These are phyloP conservation scores for Aplysina aerophoba DNA, from an alignment of 37 sponge, comb jelly and placozoan species.

Conservation along the genomic window DNA sequence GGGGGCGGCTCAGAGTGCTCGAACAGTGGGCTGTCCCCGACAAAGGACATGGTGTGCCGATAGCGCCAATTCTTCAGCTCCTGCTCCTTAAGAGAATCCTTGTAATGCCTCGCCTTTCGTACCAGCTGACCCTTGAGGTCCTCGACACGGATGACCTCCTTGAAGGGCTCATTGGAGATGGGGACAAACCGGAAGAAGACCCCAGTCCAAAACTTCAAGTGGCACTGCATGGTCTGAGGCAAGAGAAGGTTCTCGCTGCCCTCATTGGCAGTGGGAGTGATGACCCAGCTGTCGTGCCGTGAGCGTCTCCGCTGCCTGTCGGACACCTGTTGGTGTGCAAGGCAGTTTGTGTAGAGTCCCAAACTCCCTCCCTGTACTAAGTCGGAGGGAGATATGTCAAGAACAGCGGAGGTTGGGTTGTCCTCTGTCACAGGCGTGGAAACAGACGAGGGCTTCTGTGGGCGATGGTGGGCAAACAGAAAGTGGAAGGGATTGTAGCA, in stretches of 20 bases:
- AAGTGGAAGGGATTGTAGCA: slow-evolving; percentile 79
- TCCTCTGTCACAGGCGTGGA: background rate
- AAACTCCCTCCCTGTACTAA: background rate
- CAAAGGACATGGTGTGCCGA: slow-evolving; percentile 29
- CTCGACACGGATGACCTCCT: slow-evolving; percentile 15
- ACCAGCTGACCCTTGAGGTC: slow-evolving; percentile 61
- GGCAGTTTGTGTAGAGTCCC: slow-evolving; percentile 17
- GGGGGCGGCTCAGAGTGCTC: too few relatives aligned
- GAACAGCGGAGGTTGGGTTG: background rate
- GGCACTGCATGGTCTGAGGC: slow-evolving; percentile 60
- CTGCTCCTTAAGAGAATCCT: slow-evolving; percentile 69
- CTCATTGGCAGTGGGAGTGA: slow-evolving; percentile 36
- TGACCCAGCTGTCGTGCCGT: slow-evolving; percentile 29
- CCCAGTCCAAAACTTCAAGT: slow-evolving; percentile 58
- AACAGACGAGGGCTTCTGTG: background rate
- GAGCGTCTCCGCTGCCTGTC: background rate
- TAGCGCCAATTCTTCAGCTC: slow-evolving; percentile 43
- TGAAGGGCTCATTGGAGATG: background rate
- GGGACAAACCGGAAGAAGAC: slow-evolving; percentile 71
- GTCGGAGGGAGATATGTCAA: slow-evolving; percentile 21
- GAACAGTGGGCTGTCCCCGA: background rate
- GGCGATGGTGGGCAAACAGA: slow-evolving; percentile 34
- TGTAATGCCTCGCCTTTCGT: slow-evolving; percentile 62
- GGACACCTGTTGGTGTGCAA: too few relatives aligned
- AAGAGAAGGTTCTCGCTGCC: slow-evolving; percentile 31